A percentile compares a stretch with the other conserved stretches of the same genome.
Evolutionary conservation across 2,888 invertebrate genomes (phyloP).

Genomic region (Nymphalis polychloros): DNA sequence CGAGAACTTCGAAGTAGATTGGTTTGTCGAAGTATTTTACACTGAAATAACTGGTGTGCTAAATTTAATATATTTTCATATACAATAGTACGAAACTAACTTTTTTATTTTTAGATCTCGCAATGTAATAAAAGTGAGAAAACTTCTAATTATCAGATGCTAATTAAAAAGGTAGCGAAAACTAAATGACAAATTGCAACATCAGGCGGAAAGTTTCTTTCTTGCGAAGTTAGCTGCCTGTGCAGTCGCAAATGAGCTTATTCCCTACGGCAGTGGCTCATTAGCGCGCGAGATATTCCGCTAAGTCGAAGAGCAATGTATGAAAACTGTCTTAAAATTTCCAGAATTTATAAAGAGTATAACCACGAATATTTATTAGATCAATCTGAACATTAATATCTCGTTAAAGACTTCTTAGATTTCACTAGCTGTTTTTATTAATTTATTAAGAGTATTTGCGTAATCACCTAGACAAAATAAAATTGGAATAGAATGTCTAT

Average conservation of each 20-base stretch:
- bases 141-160: slow-evolving; percentile 27
- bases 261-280: slow-evolving; percentile 67
- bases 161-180: slow-evolving; percentile 55
- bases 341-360: background rate
- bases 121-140: slow-evolving; percentile 4
- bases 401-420: background rate
- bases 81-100: too few relatives aligned
- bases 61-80: too few relatives aligned
- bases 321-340: slow-evolving; percentile 43
- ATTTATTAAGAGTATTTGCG: too few relatives aligned
- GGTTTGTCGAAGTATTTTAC: too few relatives aligned
- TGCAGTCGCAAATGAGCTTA: slow-evolving; percentile 69
- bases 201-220: slow-evolving; percentile 58
- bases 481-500: too few relatives aligned
- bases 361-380: background rate
- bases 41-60: too few relatives aligned
- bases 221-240: slow-evolving; percentile 56
- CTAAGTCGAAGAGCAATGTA: slow-evolving; percentile 48
- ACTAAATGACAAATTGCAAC: slow-evolving; percentile 65
- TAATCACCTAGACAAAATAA: too few relatives aligned
- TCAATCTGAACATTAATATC: background rate
- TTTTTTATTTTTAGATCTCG: background rate
- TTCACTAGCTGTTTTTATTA: too few relatives aligned
- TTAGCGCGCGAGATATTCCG: slow-evolving; percentile 57
- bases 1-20: too few relatives aligned